Evolutionary conservation across 2,797 vertebrate genomes (phyloP).

Genomic region (Xenops minutus): DNA sequence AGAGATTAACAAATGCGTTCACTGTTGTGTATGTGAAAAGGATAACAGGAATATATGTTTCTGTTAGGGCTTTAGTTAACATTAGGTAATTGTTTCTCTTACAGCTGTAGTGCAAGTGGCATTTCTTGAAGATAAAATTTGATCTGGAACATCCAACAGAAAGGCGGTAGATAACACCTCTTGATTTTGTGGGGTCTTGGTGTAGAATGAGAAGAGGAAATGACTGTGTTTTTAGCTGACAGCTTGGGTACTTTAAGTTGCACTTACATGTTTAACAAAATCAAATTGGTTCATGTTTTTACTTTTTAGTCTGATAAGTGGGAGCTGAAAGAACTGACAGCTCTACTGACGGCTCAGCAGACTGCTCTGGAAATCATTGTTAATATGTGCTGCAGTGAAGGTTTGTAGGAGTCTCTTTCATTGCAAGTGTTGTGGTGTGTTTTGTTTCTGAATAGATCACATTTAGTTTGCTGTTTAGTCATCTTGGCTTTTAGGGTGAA

Average conservation of each 20-base stretch:
- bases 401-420: conserved; percentile 73
- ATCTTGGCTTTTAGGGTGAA: not conserved
- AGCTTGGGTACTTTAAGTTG: not conserved
- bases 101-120: not conserved
- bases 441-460: not conserved
- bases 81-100: not conserved
- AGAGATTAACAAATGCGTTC: not conserved
- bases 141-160: not conserved
- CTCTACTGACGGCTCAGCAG: conserved; percentile 92
- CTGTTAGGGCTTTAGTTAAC: not conserved
- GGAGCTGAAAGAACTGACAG: conserved; percentile 87
- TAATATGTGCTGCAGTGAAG: conserved; percentile 97
- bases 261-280: not conserved
- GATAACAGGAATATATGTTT: not conserved
- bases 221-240: not conserved
- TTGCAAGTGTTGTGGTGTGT: not conserved
- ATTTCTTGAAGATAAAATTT: not conserved
- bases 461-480: not conserved
- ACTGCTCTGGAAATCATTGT: conserved; percentile 95
- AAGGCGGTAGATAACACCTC: not conserved
- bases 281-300: not conserved
- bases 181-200: not conserved
- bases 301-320: conserved; percentile 79
- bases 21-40: fast-evolving
- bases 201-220: not conserved